These are phyloP conservation scores for Paedocypris sp. DNA, from an alignment of 2,113 vertebrate species.

Conservation along the genomic window DNA sequence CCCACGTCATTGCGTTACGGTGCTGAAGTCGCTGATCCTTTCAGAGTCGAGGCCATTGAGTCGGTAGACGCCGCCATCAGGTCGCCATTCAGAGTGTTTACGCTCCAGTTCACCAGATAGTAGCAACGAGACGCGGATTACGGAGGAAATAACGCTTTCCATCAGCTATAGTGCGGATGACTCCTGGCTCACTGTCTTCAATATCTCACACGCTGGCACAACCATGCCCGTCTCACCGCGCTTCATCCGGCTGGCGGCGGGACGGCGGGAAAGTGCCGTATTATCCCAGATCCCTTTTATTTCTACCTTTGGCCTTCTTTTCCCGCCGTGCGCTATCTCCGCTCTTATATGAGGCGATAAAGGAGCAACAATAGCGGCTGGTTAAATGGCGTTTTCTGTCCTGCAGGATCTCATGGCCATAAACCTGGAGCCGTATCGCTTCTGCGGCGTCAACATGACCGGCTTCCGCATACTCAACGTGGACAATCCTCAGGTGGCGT, in stretches of 20 bases:
- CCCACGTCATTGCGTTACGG: conserved; percentile 8
- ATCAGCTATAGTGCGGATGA: conserved; percentile 45
- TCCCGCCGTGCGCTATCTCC: conserved; percentile 30
- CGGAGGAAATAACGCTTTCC: conserved; percentile 27
- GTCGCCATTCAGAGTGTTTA: conserved; percentile 18
- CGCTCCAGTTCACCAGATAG: conserved; percentile 11
- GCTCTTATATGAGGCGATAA: conserved; percentile 39
- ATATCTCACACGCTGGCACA: conserved; percentile 30
- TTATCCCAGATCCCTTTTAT: conserved; percentile 29
- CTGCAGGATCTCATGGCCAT: conserved; percentile 90
- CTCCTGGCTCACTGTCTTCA: conserved; percentile 44
- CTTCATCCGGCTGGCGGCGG: conserved; percentile 35
- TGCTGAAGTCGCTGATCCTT: conserved; percentile 16
- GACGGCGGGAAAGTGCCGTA: conserved; percentile 25
- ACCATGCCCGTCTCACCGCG: conserved; percentile 5
- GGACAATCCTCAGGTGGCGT: conserved; percentile 86
- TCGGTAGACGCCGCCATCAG: conserved; percentile 17
- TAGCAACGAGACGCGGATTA: conserved; percentile 32
- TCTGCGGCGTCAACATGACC: conserved; percentile 95
- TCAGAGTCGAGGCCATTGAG: conserved; percentile 13
- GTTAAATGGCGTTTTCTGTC: conserved; percentile 28
- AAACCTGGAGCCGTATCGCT: conserved; percentile 94
- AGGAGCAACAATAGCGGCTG: conserved; percentile 20
- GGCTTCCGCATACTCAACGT: conserved; percentile 96
- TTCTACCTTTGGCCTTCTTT: conserved; percentile 37